These are phyloP conservation scores for Phalangium opilio DNA, from an alignment of 2,888 invertebrate species.

Conservation along the genomic window DNA sequence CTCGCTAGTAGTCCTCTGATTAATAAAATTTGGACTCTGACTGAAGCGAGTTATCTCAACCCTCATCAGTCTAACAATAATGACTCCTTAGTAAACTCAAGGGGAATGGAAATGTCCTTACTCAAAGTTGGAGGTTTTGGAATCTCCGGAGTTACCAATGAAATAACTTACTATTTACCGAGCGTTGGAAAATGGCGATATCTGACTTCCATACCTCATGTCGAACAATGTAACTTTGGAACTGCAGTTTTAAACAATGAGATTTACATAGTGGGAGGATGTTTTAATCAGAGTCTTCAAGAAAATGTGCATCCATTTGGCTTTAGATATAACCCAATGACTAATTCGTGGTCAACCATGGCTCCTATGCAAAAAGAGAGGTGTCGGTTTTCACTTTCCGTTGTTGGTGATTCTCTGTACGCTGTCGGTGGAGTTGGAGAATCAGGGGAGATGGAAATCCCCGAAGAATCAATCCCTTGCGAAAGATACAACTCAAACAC, in stretches of 20 bases:
- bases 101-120: constrained; percentile 51
- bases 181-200: constrained; percentile 44
- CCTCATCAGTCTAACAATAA: constrained; percentile 16
- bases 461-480: constrained; percentile 34
- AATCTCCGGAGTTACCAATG: constrained; percentile 47
- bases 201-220: constrained; percentile 51
- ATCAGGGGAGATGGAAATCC: constrained; percentile 33
- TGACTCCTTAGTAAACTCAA: constrained; percentile 39
- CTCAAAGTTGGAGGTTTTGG: constrained; percentile 54
- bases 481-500: constrained; percentile 44
- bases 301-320: constrained; percentile 58
- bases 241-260: constrained; percentile 50
- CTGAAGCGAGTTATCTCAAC: constrained; percentile 5
- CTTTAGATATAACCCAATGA: constrained; percentile 45
- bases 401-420: constrained; percentile 39
- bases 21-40: constrained; percentile 10
- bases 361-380: constrained; percentile 48
- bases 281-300: constrained; percentile 40
- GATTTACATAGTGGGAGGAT: constrained; percentile 52
- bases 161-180: constrained; percentile 47
- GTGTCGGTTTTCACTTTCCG: constrained; percentile 48
- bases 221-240: constrained; percentile 57
- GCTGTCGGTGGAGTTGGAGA: constrained; percentile 50
- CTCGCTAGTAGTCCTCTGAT: constrained; percentile 9
- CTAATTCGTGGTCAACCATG: constrained; percentile 49